phyloP scores from a whole-genome alignment of 2,797 vertebrate species.

The Echeneis naucrates region DNA sequence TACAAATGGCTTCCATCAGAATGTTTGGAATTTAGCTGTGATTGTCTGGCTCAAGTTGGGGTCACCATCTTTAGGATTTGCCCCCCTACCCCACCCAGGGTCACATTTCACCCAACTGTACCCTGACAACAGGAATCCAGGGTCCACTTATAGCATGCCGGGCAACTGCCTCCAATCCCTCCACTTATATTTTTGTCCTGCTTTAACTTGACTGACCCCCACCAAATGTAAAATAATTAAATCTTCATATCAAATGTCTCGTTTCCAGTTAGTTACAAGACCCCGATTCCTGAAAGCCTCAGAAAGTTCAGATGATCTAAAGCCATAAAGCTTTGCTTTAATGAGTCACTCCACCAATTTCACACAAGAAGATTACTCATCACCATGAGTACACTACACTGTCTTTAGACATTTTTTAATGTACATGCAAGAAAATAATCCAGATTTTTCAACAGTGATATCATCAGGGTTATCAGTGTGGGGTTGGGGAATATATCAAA shows the following conservation, averaged over 20 bases:
- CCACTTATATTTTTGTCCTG: conserved; percentile 50
- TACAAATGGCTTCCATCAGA: conserved; percentile 60
- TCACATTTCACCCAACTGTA: conserved; percentile 69
- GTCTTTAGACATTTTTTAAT: not conserved
- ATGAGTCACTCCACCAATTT: not conserved
- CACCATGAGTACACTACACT: not conserved
- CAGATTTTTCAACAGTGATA: no score
- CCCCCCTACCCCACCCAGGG: conserved; percentile 11
- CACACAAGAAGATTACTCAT: not conserved
- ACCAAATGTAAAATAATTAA: conserved; percentile 17
- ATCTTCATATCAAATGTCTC: conserved; percentile 14
- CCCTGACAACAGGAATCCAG: conserved; percentile 58
- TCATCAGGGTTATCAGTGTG: not conserved
- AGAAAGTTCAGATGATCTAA: conserved; percentile 6
- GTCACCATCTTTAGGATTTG: conserved; percentile 57
- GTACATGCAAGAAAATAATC: no score
- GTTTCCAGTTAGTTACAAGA: conserved; percentile 4
- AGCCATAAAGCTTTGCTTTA: not conserved
- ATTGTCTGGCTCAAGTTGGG: conserved; percentile 59
- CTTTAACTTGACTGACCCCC: conserved; percentile 32
- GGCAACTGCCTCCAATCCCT: conserved; percentile 49
- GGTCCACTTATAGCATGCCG: conserved; percentile 51
- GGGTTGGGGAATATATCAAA: not conserved
- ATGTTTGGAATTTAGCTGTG: conserved; percentile 74
- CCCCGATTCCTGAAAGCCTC: conserved; percentile 13